Conservation (phyloP, 2,888 invertebrate genomes). For the Junonia oenone region DNA sequence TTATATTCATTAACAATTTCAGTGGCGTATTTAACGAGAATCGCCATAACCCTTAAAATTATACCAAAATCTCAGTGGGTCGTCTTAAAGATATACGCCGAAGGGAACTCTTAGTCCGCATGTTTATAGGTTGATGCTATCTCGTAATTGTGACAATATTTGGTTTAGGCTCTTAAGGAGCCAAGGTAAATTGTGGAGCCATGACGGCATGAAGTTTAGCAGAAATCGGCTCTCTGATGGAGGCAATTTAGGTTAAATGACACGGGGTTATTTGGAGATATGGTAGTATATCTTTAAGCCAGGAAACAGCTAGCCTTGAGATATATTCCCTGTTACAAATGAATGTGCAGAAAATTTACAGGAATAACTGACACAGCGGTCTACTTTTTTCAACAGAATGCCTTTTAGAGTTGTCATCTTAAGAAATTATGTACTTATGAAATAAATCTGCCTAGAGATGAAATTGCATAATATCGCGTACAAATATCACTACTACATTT, state of each 20-base stretch:
- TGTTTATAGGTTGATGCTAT: constrained; percentile 74
- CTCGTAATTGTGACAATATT: constrained; percentile 78
- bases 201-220: constrained; percentile 54
- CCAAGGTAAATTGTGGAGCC: constrained; percentile 43
- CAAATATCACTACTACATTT: too few relatives aligned
- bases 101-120: constrained; percentile 60
- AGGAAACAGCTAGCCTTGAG: constrained; percentile 9
- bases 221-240: constrained; percentile 38
- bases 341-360: neutral
- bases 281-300: constrained; percentile 9
- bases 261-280: constrained; percentile 15
- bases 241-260: constrained; percentile 33
- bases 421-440: too few relatives aligned
- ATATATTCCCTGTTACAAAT: neutral
- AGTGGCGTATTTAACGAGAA: constrained; percentile 8
- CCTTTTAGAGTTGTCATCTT: too few relatives aligned
- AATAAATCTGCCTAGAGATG: too few relatives aligned
- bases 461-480: too few relatives aligned
- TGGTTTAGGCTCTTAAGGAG: constrained; percentile 65
- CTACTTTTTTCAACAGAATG: too few relatives aligned
- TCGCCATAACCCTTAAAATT: constrained; percentile 38
- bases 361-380: too few relatives aligned
- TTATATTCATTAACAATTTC: too few relatives aligned
- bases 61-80: constrained; percentile 37
- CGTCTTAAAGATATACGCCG: constrained; percentile 60